A percentile compares a stretch with the other conserved stretches of the same genome.
Evolutionary conservation across 2,888 invertebrate genomes (phyloP).

Genomic region (Teleogryllus oceanicus): DNA sequence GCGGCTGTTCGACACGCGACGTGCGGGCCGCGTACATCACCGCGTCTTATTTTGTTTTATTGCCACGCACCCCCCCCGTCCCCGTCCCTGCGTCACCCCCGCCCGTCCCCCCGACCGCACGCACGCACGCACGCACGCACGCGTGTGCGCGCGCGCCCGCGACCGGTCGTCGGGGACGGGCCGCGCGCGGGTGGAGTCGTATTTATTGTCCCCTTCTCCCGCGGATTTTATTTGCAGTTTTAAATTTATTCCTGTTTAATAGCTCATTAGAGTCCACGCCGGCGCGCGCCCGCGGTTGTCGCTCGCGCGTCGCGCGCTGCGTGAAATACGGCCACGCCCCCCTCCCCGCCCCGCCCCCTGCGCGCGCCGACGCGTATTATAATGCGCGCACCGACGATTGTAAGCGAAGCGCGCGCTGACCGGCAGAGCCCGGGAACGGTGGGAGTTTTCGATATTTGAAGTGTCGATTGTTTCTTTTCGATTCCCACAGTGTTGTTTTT

Average conservation of each 20-base stretch:
- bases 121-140: not conserved
- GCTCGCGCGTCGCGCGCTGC: not conserved
- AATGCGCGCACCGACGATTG: no score
- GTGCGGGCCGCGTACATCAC: not conserved
- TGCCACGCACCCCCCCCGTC: not conserved
- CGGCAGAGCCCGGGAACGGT: no score
- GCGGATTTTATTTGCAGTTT: constrained; percentile 18
- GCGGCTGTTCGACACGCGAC: constrained; percentile 9
- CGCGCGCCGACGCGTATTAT: no score
- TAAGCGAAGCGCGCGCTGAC: no score
- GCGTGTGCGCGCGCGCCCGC: not conserved
- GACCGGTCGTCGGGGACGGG: not conserved
- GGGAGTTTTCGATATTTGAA: no score
- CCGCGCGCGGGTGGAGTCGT: not conserved
- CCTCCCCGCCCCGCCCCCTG: no score
- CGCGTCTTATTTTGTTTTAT: constrained; percentile 1
- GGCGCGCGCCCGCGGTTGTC: not conserved
- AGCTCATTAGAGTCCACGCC: not conserved
- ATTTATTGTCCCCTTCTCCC: not conserved
- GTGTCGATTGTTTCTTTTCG: no score
- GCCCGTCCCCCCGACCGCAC: not conserved
- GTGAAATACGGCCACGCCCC: not conserved
- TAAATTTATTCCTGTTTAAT: constrained; percentile 18
- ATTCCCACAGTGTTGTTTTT: no score
- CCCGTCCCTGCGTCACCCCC: not conserved